Percentiles rank a stretch among this genome's conserved stretches.
Evolutionary conservation across 2,113 vertebrate species (phyloP).

Genomic region (Rhabdomys dilectus): DNA sequence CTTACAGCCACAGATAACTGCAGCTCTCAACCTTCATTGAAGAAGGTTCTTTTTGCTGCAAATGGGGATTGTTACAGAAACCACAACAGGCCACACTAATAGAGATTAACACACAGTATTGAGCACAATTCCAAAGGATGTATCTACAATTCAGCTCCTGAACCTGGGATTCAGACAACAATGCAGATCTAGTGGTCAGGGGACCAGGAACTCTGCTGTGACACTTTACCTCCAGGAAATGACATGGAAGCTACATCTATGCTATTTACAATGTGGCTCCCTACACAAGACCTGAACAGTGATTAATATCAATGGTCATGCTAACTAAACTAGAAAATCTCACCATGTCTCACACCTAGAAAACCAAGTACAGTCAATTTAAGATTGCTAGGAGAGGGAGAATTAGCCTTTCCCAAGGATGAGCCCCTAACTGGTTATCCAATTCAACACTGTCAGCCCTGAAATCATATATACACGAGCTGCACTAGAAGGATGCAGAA

Average conservation of each 20-base stretch:
- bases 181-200: background rate
- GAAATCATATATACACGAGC: background rate
- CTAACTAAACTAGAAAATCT: background rate
- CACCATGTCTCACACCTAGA: background rate
- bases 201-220: background rate
- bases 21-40: background rate
- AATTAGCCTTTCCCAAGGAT: background rate
- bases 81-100: background rate
- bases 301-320: background rate
- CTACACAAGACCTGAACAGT: background rate
- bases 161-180: background rate
- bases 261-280: background rate
- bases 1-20: background rate
- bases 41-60: background rate
- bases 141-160: background rate
- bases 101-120: background rate
- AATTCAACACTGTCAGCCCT: background rate
- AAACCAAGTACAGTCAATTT: background rate
- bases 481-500: background rate
- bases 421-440: background rate
- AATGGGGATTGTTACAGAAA: background rate
- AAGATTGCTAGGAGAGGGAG: background rate
- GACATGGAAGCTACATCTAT: background rate
- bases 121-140: background rate
- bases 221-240: background rate